These are phyloP conservation scores for Ianthella basta DNA, from an alignment of 37 sponge, comb jelly and placozoan species.

Conservation along the genomic window DNA sequence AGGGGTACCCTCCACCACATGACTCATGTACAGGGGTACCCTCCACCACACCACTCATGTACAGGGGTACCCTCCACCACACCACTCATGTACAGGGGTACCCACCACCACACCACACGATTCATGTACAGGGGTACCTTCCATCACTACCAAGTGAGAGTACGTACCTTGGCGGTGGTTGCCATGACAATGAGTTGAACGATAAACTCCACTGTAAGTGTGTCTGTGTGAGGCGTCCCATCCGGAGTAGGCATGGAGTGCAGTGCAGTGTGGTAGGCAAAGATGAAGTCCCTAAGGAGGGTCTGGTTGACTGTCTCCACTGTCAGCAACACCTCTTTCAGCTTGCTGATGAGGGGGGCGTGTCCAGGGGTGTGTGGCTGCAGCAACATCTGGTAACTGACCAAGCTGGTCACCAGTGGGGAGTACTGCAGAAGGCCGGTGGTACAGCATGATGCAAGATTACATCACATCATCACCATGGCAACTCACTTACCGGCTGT, in stretches of 20 bases:
- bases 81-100: too few species aligned
- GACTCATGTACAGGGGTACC: too few species aligned
- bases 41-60: too few species aligned
- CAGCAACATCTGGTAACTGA: conserved; percentile 5
- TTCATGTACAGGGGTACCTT: too few species aligned
- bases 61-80: too few species aligned
- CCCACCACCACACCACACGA: too few species aligned
- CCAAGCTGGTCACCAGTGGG: background rate
- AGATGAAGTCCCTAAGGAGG: background rate
- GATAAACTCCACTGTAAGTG: background rate
- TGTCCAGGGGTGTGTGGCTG: background rate
- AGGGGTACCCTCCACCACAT: too few species aligned
- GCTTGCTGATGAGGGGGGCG: background rate
- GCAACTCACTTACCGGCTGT: background rate
- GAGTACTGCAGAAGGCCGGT: background rate
- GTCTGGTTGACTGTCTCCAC: background rate
- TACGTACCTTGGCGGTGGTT: conserved; percentile 8
- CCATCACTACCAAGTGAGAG: too few species aligned
- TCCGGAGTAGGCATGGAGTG: background rate
- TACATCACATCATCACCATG: background rate
- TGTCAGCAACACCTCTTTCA: background rate
- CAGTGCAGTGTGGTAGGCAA: background rate
- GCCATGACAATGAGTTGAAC: background rate
- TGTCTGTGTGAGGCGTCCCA: background rate
- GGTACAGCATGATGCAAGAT: too few species aligned